Evolutionary conservation across 2,113 vertebrate species (phyloP).

Genomic region (Oryzias celebensis): DNA sequence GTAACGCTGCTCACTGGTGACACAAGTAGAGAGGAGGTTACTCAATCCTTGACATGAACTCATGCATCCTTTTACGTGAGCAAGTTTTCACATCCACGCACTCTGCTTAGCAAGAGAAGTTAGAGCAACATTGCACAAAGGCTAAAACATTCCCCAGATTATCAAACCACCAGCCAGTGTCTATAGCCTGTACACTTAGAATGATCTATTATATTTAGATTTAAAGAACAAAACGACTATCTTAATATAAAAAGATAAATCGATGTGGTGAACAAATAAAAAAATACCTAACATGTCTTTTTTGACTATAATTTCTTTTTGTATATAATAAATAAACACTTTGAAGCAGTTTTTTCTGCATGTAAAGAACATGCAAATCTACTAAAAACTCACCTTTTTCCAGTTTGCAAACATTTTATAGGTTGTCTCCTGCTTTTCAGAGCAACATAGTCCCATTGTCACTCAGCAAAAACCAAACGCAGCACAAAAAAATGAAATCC

Average conservation of each 20-base stretch:
- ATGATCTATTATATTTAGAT: too few species aligned
- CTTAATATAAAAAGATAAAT: not conserved
- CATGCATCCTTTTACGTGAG: slow-evolving; percentile 57
- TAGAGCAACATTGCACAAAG: slow-evolving; percentile 4
- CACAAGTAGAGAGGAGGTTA: slow-evolving; percentile 30
- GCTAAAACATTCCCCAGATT: not conserved
- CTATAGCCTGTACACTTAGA: not conserved
- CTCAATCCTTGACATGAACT: slow-evolving; percentile 31
- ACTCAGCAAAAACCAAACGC: slow-evolving; percentile 27
- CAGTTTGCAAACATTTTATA: slow-evolving; percentile 59
- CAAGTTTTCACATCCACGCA: slow-evolving; percentile 16
- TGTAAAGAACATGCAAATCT: not conserved
- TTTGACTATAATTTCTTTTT: too few species aligned
- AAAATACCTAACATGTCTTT: not conserved
- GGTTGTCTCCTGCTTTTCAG: slow-evolving; percentile 69
- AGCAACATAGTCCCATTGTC: slow-evolving; percentile 79
- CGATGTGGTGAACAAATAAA: not conserved
- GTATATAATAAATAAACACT: too few species aligned
- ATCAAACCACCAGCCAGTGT: not conserved
- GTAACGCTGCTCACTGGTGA: not conserved
- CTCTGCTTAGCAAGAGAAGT: slow-evolving; percentile 13
- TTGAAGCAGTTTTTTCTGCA: too few species aligned
- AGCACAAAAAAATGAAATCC: slow-evolving; percentile 28
- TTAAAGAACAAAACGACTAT: too few species aligned
- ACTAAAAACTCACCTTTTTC: slow-evolving; percentile 69